These are phyloP conservation scores for Gephyroberyx darwinii DNA, from an alignment of 2,797 vertebrate species.

Conservation along the genomic window DNA sequence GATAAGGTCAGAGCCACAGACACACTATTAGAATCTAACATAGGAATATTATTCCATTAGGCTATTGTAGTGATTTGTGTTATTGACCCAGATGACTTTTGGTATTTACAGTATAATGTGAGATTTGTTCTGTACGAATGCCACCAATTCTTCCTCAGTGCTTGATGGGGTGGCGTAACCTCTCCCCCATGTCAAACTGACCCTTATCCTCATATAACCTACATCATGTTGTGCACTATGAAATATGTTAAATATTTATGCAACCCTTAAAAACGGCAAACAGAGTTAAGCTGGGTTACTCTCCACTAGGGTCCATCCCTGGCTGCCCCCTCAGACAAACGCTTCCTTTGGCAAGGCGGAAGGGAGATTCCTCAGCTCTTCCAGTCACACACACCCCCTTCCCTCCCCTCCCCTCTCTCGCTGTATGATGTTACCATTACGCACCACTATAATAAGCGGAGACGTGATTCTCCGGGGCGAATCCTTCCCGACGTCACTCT, in stretches of 20 bases:
- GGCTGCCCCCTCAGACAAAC: conserved; percentile 62
- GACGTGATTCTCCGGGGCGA: conserved; percentile 79
- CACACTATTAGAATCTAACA: too few species aligned
- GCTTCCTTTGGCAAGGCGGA: conserved; percentile 75
- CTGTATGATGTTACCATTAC: conserved; percentile 75
- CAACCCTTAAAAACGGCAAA: not conserved
- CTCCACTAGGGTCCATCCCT: conserved; percentile 53
- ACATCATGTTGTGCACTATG: not conserved
- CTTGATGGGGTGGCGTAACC: too few species aligned
- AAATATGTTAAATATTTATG: conserved; percentile 30
- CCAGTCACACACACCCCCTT: conserved; percentile 59
- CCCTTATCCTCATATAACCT: not conserved
- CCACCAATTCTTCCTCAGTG: too few species aligned
- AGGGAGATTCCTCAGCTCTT: conserved; percentile 80
- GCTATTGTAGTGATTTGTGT: too few species aligned
- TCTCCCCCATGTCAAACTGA: not conserved
- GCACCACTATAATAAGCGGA: conserved; percentile 77
- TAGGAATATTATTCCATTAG: too few species aligned
- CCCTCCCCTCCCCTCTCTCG: conserved; percentile 24
- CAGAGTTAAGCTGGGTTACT: conserved; percentile 63
- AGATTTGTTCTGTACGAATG: too few species aligned
- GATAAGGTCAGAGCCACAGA: too few species aligned
- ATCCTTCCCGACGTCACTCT: conserved; percentile 82
- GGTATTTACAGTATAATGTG: too few species aligned
- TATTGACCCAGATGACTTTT: too few species aligned